Conservation (phyloP, 2,797 vertebrate genomes). For the Gymnothorax javanicus region DNA sequence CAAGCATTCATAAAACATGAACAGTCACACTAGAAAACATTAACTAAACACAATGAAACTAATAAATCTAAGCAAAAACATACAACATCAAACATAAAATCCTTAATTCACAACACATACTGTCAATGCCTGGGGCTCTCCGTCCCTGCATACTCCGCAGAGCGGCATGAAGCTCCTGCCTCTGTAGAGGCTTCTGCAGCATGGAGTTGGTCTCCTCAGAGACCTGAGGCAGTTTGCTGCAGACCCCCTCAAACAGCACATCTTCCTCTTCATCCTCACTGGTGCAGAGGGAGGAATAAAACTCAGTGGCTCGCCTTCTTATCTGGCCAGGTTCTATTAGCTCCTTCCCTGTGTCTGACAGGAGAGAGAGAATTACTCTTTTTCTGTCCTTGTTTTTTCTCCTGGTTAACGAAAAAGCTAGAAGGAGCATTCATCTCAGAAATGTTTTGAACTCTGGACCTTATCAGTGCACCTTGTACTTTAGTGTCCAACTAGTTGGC, state of each 20-base stretch:
- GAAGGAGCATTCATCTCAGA: slow-evolving; percentile 10
- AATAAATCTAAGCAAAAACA: too few species aligned
- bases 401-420: slow-evolving; percentile 9
- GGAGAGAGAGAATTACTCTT: slow-evolving; percentile 16
- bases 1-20: too few species aligned
- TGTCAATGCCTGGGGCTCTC: slow-evolving; percentile 1
- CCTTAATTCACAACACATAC: too few species aligned
- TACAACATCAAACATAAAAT: too few species aligned
- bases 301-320: background rate
- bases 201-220: background rate
- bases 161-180: slow-evolving; percentile 1
- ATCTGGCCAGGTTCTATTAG: slow-evolving; percentile 28
- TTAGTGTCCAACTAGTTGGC: slow-evolving; percentile 11
- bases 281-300: background rate
- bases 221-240: slow-evolving; percentile 2
- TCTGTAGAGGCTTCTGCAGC: background rate
- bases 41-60: too few species aligned
- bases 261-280: slow-evolving; percentile 2
- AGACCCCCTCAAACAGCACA: background rate
- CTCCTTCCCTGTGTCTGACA: background rate
- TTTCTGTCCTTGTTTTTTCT: slow-evolving; percentile 10
- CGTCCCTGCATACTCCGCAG: slow-evolving; percentile 20
- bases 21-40: too few species aligned
- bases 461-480: slow-evolving; percentile 12
- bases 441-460: background rate